Evolutionary conservation across 2,888 invertebrate species (phyloP).

Genomic region (Rhyacophila evoluta): DNA sequence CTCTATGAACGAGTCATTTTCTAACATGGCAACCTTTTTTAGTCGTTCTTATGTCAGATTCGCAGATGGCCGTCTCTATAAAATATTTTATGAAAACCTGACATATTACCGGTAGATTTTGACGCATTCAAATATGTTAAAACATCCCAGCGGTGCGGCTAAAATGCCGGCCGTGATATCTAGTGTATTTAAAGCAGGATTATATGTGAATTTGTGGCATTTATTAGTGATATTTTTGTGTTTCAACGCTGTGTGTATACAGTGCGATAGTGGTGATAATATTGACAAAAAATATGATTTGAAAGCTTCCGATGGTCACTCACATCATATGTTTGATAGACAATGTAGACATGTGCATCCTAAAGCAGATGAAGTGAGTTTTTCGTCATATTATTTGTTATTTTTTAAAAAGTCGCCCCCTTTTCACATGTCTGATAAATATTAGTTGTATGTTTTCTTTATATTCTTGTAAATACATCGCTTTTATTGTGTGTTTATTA

Average conservation of each 20-base stretch:
- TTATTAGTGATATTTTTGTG: neutral
- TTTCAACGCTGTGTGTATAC: neutral
- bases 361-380: slow-evolving; percentile 27
- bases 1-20: neutral
- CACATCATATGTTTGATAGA: neutral
- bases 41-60: neutral
- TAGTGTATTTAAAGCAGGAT: neutral
- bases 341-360: slow-evolving; percentile 34
- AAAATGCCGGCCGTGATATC: neutral
- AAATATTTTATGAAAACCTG: neutral
- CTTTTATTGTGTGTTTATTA: no score
- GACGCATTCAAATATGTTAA: neutral
- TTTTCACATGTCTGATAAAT: no score
- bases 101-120: neutral
- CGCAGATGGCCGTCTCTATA: neutral
- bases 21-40: neutral
- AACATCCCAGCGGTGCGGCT: neutral
- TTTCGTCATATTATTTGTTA: neutral
- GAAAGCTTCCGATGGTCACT: neutral
- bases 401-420: no score
- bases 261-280: neutral
- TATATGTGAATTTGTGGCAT: neutral
- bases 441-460: no score
- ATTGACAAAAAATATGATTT: neutral
- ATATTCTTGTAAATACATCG: no score